A percentile compares a stretch with the other conserved stretches of the same genome.
These are phyloP conservation scores for Clavelina lepadiformis DNA, from an alignment of 23 tunicate species.

Conservation along the genomic window DNA sequence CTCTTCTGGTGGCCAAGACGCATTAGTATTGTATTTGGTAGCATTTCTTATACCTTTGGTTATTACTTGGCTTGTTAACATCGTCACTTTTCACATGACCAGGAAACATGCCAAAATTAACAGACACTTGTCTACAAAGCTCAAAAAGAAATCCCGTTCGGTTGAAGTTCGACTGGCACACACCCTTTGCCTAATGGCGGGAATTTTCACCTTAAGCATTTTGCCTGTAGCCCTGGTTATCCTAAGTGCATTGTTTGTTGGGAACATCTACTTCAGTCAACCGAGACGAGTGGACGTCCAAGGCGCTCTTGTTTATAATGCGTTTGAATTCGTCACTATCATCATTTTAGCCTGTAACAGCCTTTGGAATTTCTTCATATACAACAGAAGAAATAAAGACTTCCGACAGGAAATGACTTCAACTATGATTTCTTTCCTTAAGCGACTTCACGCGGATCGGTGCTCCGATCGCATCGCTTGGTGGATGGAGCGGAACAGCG, in stretches of 20 bases:
- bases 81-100: constrained; percentile 44
- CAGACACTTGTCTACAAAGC: constrained; percentile 21
- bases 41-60: constrained; percentile 54
- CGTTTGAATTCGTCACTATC: constrained; percentile 29
- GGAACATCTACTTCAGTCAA: neutral
- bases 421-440: too few relatives aligned
- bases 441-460: too few relatives aligned
- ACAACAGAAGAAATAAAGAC: constrained; percentile 54
- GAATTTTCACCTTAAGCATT: constrained; percentile 48
- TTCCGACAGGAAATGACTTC: too few relatives aligned
- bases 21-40: constrained; percentile 32
- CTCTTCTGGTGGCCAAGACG: constrained; percentile 18
- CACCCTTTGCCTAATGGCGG: constrained; percentile 66
- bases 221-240: constrained; percentile 39
- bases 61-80: constrained; percentile 53
- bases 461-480: too few relatives aligned
- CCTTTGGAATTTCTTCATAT: constrained; percentile 78
- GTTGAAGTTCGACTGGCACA: constrained; percentile 58
- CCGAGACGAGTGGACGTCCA: constrained; percentile 20
- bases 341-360: constrained; percentile 66
- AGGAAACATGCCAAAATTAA: constrained; percentile 37
- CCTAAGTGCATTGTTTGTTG: constrained; percentile 16
- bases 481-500: too few relatives aligned
- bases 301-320: constrained; percentile 10
- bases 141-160: constrained; percentile 14